phyloP scores from a whole-genome alignment of 2,113 vertebrate genomes.

The Noturus placidus region DNA sequence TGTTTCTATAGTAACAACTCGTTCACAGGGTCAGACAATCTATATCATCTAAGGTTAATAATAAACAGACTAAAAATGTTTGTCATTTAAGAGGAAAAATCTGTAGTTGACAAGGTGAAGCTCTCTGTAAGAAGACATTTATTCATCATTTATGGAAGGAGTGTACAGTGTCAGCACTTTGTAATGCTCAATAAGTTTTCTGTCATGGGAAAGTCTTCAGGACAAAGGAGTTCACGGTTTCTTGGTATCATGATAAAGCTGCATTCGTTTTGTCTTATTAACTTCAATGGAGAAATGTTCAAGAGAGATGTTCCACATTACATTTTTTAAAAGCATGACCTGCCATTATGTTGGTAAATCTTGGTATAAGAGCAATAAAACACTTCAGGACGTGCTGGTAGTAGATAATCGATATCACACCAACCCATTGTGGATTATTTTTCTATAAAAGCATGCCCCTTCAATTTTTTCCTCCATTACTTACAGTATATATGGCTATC shows the following conservation, averaged over 20 bases:
- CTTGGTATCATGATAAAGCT: neutral
- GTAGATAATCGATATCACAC: neutral
- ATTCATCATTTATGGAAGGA: neutral
- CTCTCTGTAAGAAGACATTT: neutral
- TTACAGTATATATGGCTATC: neutral
- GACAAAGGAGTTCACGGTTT: neutral
- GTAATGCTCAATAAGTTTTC: neutral
- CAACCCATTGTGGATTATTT: neutral
- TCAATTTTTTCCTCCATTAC: too few relatives aligned
- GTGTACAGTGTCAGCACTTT: neutral
- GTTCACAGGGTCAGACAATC: neutral
- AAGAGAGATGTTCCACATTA: neutral
- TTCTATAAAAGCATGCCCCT: neutral
- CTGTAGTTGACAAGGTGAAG: neutral
- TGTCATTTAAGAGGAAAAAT: neutral
- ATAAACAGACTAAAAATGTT: too few relatives aligned
- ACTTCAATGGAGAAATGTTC: neutral
- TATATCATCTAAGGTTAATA: neutral
- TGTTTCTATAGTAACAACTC: neutral
- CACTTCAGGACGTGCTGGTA: neutral
- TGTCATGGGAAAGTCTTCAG: neutral
- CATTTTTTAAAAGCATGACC: neutral
- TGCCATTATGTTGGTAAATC: neutral
- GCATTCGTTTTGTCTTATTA: neutral
- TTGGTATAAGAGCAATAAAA: neutral